Conservation (phyloP, 1,140 invertebrate species). For the Coelopa frigida region DNA sequence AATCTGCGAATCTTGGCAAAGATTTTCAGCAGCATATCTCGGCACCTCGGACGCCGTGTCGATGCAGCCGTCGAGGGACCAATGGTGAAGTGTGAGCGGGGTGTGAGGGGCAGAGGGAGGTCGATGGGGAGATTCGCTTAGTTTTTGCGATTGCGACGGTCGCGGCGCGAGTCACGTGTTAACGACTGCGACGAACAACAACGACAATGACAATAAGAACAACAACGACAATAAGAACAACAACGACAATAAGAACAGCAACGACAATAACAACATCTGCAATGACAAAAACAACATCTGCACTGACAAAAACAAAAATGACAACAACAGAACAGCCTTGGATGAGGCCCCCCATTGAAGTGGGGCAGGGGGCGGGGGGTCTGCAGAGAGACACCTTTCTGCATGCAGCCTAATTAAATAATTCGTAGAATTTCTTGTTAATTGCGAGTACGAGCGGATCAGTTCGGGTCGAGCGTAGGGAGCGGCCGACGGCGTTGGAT, state of each 20-base stretch:
- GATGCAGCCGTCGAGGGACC: background rate
- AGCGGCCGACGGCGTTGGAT: too few species aligned
- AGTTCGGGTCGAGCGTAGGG: too few species aligned
- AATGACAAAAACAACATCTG: too few species aligned
- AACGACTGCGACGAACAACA: slow-evolving; percentile 1
- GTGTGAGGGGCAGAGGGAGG: background rate
- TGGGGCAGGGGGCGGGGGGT: slow-evolving; percentile 16
- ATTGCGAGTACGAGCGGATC: slow-evolving; percentile 44
- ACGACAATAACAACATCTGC: slow-evolving; percentile 14
- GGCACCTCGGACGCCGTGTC: too few species aligned
- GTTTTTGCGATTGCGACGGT: too few species aligned
- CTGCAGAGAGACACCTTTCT: slow-evolving; percentile 24
- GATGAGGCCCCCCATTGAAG: too few species aligned
- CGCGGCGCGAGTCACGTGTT: background rate
- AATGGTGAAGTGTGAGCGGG: background rate
- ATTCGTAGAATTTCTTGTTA: slow-evolving; percentile 46
- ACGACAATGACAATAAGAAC: slow-evolving; percentile 23
- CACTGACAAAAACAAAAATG: too few species aligned
- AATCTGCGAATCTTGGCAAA: too few species aligned
- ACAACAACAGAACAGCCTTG: too few species aligned
- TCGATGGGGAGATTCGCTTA: too few species aligned
- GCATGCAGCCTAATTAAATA: slow-evolving; percentile 47
- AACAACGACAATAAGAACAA: slow-evolving; percentile 16
- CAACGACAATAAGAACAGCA: slow-evolving; percentile 10
- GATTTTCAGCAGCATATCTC: too few species aligned